Base-by-base conservation (phyloP, 2,113 vertebrate species). In the Caranx melampygus region DNA sequence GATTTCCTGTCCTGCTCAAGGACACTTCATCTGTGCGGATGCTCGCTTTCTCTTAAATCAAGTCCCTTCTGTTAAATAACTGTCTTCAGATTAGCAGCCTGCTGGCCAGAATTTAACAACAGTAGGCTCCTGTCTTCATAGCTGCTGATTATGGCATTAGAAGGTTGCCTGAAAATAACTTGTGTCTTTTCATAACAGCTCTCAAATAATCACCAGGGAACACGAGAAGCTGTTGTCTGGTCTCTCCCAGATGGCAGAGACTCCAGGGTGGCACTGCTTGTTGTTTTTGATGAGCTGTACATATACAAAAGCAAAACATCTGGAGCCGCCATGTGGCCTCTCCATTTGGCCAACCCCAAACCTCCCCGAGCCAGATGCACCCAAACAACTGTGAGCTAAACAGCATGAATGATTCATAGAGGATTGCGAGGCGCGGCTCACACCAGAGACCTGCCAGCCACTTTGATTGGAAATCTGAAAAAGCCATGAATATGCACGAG, bases 281-380 rank as follows among this genome's bases (percentile, higher is more conserved):
- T 92, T 33, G 92, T 91, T 94, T 94, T 90, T 94, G 95, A 95
- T 95, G 95, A 96, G 93, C 93, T 87, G 90, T 75, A 94, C 94
- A 92, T 94, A 94, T 89, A 96, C 84, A 95, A 93, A 92, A 88
- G 91, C 85, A 78, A 84, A 97, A 96, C 97, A 97, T 97, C 97
- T 97, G 97, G 95, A 96, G 93, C 77, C 64, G 79, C 96, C 96
- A 96, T 96, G 96, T 97, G 96, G 95, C 90, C 89, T 90, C 84
- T 88, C 73, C 94, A 92, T 95, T 94, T 94, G 95, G 95, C 95
- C 94, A 86, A 92, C 92, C 92, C 51, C 78, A 70, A 85, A 85
- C 93, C 93, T 94, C 87, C 75, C 91, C 14, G 81, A 92, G 61
- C 94, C 83, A 89, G 86, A 94, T 95, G 91, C 93, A 95, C 86